Base-by-base conservation (phyloP, 2,113 vertebrate genomes). In the Pluvianellus socialis region DNA sequence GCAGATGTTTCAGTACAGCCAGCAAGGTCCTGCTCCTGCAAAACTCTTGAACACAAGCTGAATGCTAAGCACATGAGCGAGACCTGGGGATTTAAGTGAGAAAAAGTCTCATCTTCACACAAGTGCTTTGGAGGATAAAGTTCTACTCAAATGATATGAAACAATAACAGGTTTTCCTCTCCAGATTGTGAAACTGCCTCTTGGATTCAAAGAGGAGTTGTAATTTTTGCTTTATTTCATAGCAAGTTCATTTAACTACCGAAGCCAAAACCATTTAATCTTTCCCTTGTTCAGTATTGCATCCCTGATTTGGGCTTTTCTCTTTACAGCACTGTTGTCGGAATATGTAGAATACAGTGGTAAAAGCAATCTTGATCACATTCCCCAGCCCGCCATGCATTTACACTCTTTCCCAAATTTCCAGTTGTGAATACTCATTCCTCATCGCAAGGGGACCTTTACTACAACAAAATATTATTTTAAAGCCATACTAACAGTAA, bases 381-480 rank as follows among this genome's bases (percentile, higher is more conserved):
- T 56, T 91, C 33, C 13, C 35, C 23, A 40, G 38, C 62, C 42
- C 5, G 3, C 22, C 4, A 18, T 0, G 0, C 56, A 53, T 81
- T 94, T 91, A 75, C 23, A 45, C 66, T 52, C 38, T 73, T 58
- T 79, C 94, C 47, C 13, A 55, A 72, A 88, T 97, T 94, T 96
- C 89, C 89, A 97, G 81, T 93, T 90, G 75, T 62, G 81, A 19
- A 23, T 93, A 75, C 98, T 98, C 97, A 93, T 97, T 92, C 67
- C 97, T 97, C 98, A 97, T 98, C 98, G 98, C 97, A 90, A 92
- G 90, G 96, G 95, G 92, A 92, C 95, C 97, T 98, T 97, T 97
- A 95, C 97, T 97, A 96, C 97, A 98, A 98, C 98, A 99, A 98
- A 99, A 99, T 99, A 99, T 99, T 99, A 99, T 98, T 99, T 97